Percentiles rank a stretch among this genome's conserved stretches.
Evolutionary conservation across 2,888 invertebrate genomes (phyloP).

Genomic region (Anthrax anthrax): DNA sequence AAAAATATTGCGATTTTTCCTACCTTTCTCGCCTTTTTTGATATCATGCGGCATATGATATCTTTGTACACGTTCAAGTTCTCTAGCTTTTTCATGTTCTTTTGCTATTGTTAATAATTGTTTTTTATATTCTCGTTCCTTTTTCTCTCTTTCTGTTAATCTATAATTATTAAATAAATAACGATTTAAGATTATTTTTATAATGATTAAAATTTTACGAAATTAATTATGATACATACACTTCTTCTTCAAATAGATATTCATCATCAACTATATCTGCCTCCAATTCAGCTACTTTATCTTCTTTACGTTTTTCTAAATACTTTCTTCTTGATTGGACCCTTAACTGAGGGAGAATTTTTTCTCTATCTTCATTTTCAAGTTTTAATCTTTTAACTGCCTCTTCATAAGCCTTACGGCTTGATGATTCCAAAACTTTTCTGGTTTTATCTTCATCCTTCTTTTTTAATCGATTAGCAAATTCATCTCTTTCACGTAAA

Average conservation of each 20-base stretch:
- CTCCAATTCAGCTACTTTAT: slow-evolving; percentile 90
- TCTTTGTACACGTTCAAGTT: slow-evolving; percentile 80
- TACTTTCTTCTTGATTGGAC: slow-evolving; percentile 87
- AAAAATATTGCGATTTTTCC: neutral
- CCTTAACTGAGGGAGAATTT: slow-evolving; percentile 74
- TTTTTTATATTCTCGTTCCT: slow-evolving; percentile 79
- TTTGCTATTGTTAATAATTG: slow-evolving; percentile 79
- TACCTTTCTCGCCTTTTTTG: slow-evolving; percentile 54
- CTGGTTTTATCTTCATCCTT: slow-evolving; percentile 81
- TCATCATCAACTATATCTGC: slow-evolving; percentile 93
- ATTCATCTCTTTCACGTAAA: slow-evolving; percentile 85
- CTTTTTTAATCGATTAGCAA: slow-evolving; percentile 71
- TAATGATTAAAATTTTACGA: no score
- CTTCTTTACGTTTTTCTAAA: slow-evolving; percentile 88
- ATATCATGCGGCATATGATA: slow-evolving; percentile 89
- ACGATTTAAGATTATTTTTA: neutral
- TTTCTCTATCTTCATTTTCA: slow-evolving; percentile 73
- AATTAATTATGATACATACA: slow-evolving; percentile 42
- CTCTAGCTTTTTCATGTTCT: slow-evolving; percentile 89
- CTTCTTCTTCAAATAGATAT: slow-evolving; percentile 76
- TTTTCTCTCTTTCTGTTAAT: slow-evolving; percentile 71
- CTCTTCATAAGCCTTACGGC: slow-evolving; percentile 63
- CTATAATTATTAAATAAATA: slow-evolving; percentile 36
- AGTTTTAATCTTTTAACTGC: slow-evolving; percentile 81
- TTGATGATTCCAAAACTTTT: slow-evolving; percentile 51